Evolutionary conservation across 2,797 vertebrate genomes (phyloP).

Genomic region (Onychomys torridus): DNA sequence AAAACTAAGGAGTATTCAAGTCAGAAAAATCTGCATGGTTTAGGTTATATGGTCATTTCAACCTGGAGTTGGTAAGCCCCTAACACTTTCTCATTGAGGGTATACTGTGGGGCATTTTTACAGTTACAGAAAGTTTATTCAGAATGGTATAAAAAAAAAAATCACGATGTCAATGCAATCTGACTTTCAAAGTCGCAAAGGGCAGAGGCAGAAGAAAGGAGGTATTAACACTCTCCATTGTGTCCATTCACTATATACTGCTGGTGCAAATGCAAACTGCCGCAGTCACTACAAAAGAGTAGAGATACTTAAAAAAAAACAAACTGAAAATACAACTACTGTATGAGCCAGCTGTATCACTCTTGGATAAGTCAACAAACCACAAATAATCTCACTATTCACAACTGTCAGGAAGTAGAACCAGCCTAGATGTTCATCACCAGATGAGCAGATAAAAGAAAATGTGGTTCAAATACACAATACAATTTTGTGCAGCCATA

Average conservation of each 20-base stretch:
- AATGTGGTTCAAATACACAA: neutral
- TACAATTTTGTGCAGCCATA: neutral
- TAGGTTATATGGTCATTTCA: constrained; percentile 23
- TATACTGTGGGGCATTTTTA: neutral
- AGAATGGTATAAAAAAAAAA: neutral
- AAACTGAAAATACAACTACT: neutral
- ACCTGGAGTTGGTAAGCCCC: constrained; percentile 27
- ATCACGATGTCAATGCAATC: neutral
- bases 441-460: neutral
- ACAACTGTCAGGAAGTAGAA: neutral
- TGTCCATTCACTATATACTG: neutral
- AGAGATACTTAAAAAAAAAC: neutral
- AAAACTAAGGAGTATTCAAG: neutral
- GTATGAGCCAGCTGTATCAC: neutral
- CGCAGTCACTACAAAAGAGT: neutral
- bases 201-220: neutral
- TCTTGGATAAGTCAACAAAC: neutral
- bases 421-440: neutral
- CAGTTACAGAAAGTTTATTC: neutral
- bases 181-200: neutral
- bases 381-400: neutral
- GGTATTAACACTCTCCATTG: neutral
- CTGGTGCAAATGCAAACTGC: neutral
- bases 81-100: constrained; percentile 13
- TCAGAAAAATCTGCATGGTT: constrained; percentile 14